These are phyloP conservation scores for Diabrotica undecimpunctata DNA, from an alignment of 1,140 invertebrate genomes.

Conservation along the genomic window DNA sequence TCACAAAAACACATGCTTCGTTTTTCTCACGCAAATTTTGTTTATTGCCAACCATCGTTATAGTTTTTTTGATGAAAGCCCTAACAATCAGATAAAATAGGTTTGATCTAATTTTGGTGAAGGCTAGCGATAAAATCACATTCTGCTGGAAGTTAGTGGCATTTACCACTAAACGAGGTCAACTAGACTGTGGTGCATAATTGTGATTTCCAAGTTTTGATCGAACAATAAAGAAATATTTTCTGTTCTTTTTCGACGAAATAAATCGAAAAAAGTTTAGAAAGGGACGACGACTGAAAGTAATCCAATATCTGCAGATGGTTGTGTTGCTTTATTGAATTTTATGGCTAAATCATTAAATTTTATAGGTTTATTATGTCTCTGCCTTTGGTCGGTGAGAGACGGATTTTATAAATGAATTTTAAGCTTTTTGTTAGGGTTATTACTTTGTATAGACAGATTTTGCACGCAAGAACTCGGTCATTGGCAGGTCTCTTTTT, in stretches of 20 bases:
- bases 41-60: conserved; percentile 15
- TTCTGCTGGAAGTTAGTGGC: too few relatives aligned
- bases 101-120: not conserved
- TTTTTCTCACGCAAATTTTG: conserved; percentile 20
- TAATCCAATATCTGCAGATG: conserved; percentile 24
- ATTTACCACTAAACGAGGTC: too few relatives aligned
- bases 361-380: conserved; percentile 23
- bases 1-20: conserved; percentile 7
- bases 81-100: not conserved
- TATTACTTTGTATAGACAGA: too few relatives aligned
- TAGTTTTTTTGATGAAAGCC: conserved; percentile 19
- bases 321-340: conserved; percentile 23
- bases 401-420: conserved; percentile 21
- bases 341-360: conserved; percentile 23
- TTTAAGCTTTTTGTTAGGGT: conserved; percentile 4
- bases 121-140: not conserved
- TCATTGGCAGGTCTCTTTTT: too few relatives aligned
- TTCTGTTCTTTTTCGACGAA: not conserved
- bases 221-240: not conserved
- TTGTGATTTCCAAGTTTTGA: not conserved
- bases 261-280: not conserved
- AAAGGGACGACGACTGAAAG: conserved; percentile 7
- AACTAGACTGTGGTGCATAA: too few relatives aligned
- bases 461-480: too few relatives aligned
- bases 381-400: conserved; percentile 8